Conservation (phyloP, 2,888 invertebrate genomes). For the Notodromas monacha region DNA sequence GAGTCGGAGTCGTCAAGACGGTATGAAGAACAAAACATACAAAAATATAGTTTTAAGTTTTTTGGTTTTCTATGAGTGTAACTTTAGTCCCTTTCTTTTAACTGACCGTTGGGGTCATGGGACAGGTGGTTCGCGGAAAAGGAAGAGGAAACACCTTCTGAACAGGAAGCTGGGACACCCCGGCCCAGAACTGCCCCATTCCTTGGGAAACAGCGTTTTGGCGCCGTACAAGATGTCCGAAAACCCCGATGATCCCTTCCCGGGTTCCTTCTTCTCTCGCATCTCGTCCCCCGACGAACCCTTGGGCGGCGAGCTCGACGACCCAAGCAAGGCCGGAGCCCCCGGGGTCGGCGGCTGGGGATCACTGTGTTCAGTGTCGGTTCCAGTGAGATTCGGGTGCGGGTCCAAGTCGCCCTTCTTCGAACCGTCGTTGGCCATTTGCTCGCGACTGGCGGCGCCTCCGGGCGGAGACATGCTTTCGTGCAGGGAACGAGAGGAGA, state of each 20-base stretch:
- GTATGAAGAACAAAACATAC: no score
- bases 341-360: conserved; percentile 23
- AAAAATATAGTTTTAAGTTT: no score
- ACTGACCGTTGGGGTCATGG: no score
- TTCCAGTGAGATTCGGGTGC: conserved; percentile 22
- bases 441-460: conserved; percentile 14
- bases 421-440: conserved; percentile 23
- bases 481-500: conserved; percentile 28
- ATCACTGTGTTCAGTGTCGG: conserved; percentile 32
- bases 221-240: neutral
- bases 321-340: no score
- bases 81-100: no score
- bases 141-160: no score
- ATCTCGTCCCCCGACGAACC: conserved; percentile 10
- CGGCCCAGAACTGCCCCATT: no score
- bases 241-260: conserved; percentile 12
- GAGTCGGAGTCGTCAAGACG: no score
- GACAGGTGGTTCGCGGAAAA: no score
- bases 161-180: no score
- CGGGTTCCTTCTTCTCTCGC: conserved; percentile 13
- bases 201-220: neutral
- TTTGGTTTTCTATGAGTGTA: no score
- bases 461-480: no score
- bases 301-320: neutral
- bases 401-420: conserved; percentile 23